Conservation (phyloP, 64 coral and sea anemone species). For the Montipora cactus region DNA sequence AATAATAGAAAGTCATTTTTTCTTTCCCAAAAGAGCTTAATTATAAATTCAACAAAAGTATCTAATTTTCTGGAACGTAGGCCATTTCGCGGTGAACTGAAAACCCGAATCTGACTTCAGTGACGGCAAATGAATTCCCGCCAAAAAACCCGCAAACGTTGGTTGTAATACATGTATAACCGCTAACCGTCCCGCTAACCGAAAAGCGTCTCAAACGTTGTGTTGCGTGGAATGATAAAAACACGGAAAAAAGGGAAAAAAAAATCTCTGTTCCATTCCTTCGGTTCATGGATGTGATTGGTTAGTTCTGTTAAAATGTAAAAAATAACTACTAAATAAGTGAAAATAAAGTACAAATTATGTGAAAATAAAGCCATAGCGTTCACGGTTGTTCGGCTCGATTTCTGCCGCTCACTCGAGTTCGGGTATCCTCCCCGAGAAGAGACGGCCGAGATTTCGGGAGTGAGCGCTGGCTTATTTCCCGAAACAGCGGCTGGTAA, state of each 20-base stretch:
- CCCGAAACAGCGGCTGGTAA: too few relatives aligned
- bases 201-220: slow-evolving; percentile 5
- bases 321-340: slow-evolving; percentile 38
- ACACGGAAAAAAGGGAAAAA: slow-evolving; percentile 54
- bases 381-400: slow-evolving; percentile 14
- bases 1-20: slow-evolving; percentile 29
- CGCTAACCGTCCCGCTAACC: not conserved
- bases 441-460: too few relatives aligned
- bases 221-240: slow-evolving; percentile 22
- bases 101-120: not conserved
- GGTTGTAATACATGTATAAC: slow-evolving; percentile 13
- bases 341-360: slow-evolving; percentile 16
- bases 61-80: slow-evolving; percentile 7
- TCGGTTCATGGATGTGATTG: slow-evolving; percentile 29
- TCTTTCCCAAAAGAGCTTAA: slow-evolving; percentile 25
- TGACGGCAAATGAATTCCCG: slow-evolving; percentile 17
- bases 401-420: too few relatives aligned
- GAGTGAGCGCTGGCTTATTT: too few relatives aligned
- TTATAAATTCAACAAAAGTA: slow-evolving; percentile 13
- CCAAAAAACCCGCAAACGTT: not conserved
- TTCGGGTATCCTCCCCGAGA: too few relatives aligned
- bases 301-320: slow-evolving; percentile 21
- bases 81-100: slow-evolving; percentile 20
- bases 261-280: slow-evolving; percentile 37
- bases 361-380: slow-evolving; percentile 41